Evolutionary conservation across 2,113 vertebrate genomes (phyloP).

Genomic region (Serinus canaria): DNA sequence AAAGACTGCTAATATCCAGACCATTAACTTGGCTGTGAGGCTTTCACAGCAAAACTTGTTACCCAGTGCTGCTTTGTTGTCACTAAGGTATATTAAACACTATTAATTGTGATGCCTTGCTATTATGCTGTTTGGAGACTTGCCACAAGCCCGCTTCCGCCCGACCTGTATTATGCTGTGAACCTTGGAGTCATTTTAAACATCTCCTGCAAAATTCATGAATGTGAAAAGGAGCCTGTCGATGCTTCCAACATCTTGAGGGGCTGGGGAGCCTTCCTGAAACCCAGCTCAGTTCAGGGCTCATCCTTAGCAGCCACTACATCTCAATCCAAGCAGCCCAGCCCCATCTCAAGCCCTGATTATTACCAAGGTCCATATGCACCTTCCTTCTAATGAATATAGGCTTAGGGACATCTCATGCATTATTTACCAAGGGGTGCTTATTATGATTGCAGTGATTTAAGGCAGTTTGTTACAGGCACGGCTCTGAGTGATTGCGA

Average conservation of each 20-base stretch:
- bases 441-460: slow-evolving; percentile 69
- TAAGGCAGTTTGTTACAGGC: slow-evolving; percentile 66
- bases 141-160: background rate
- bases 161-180: background rate
- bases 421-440: slow-evolving; percentile 66
- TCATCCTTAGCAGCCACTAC: background rate
- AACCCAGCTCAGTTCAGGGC: background rate
- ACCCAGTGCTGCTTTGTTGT: background rate
- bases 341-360: background rate
- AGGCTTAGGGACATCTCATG: slow-evolving; percentile 43
- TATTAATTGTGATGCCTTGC: slow-evolving; percentile 11
- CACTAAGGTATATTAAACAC: slow-evolving; percentile 47
- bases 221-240: background rate
- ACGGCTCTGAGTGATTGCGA: slow-evolving; percentile 59
- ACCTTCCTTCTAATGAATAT: slow-evolving; percentile 59
- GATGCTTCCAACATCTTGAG: background rate
- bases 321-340: background rate
- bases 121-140: slow-evolving; percentile 37
- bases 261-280: background rate
- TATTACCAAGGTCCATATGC: background rate
- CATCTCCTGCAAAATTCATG: slow-evolving; percentile 11
- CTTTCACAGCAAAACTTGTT: slow-evolving; percentile 44
- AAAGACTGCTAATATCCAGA: slow-evolving; percentile 41
- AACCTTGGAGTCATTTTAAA: slow-evolving; percentile 22
- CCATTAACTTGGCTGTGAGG: slow-evolving; percentile 45